phyloP scores from a whole-genome alignment of 1,140 invertebrate species.

The Drosophila repleta region DNA sequence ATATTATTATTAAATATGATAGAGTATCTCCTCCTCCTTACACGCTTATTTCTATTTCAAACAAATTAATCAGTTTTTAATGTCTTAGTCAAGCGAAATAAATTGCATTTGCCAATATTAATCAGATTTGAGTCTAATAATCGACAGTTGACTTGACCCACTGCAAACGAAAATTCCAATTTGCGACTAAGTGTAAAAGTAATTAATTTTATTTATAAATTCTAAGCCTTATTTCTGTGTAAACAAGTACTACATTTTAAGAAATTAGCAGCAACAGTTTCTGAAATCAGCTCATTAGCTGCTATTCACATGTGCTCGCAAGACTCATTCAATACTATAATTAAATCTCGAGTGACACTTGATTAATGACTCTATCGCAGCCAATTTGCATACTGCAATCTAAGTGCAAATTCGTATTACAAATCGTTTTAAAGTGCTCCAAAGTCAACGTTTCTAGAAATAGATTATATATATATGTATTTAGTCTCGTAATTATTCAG shows the following conservation, averaged over 20 bases:
- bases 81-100: too few species aligned
- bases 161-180: slow-evolving; percentile 1
- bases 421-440: slow-evolving; percentile 32
- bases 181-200: slow-evolving; percentile 4
- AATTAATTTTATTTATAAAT: slow-evolving; percentile 9
- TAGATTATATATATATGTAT: neutral
- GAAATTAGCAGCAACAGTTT: slow-evolving; percentile 3
- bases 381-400: slow-evolving; percentile 43
- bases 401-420: slow-evolving; percentile 27
- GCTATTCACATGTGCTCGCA: slow-evolving; percentile 14
- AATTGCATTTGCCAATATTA: neutral
- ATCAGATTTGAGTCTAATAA: neutral
- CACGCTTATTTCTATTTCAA: too few species aligned
- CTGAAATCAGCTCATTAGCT: slow-evolving; percentile 24
- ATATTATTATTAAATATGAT: too few species aligned
- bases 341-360: slow-evolving; percentile 30
- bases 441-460: slow-evolving; percentile 15
- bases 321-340: slow-evolving; percentile 33
- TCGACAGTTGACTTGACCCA: neutral
- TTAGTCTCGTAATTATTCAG: neutral
- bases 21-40: too few species aligned
- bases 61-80: too few species aligned
- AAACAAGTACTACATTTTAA: neutral
- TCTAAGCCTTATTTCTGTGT: neutral
- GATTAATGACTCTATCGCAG: slow-evolving; percentile 42